Evolutionary conservation across 2,797 vertebrate species (phyloP), one percentile per base, ranked within the genome.

Genomic region (Naso thynnoides): DNA sequence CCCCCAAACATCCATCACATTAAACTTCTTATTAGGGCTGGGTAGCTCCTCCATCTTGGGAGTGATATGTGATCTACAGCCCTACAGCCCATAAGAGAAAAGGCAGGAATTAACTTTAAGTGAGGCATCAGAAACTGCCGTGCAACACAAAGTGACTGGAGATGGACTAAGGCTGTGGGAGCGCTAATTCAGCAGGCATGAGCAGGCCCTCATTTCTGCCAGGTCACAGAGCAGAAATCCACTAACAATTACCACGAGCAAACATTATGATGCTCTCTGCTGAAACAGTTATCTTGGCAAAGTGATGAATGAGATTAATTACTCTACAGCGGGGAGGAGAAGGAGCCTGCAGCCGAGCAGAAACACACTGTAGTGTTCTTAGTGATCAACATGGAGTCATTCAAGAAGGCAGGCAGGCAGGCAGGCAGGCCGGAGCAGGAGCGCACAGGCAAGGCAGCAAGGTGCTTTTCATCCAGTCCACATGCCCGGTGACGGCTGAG

Each of bases 281-380:
- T 74, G 70, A 63, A 70, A 80, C 23, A 72, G 56, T 60, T 3
- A 59, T 83, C 31, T 47, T 78, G 82, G 82, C 72, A 74, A 70
- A 33, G 14, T 63, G 70, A 77, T 82, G 81, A 86, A 80, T 82
- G 79, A 64, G 78, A 86, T 79, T 44, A 86, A 88, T 88, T 61
- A 76, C 70, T 88, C 70, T 58, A 78, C 56, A 62, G 66, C 33
- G 54, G 57, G 71, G 64, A 38, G 50, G 38, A 73, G 64, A 61
- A 29, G 24, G 29, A 83, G 55, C 79, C 65, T 18, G 68, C 61
- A 68, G 79, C 55, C 69, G 79, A 61, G 70, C 59, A 61, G n/a
- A 78, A 67, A 49, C 77, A 73, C 66, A 57, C 61, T 44, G n/a
- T 53, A 54, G 19, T 60, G 61, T 42, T 72, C 36, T 52, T 41